Percentiles rank a stretch among this genome's conserved stretches.
Conservation (phyloP, 2,888 invertebrate genomes). For the Tachina grossa region DNA sequence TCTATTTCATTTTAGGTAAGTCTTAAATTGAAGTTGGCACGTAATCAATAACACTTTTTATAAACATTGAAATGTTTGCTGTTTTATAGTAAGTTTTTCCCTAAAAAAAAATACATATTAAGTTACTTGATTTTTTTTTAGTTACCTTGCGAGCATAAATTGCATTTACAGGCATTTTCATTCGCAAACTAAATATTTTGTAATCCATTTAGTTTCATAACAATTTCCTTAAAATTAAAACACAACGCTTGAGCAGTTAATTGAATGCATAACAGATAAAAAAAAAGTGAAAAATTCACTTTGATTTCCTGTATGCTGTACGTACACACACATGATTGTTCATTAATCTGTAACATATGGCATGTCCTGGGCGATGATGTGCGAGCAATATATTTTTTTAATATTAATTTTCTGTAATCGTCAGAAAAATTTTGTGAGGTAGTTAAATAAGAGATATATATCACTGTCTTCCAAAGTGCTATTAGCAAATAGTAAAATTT, state of each 20-base stretch:
- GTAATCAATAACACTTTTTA: constrained; percentile 60
- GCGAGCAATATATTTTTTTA: too few species aligned
- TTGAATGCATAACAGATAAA: background rate
- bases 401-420: too few species aligned
- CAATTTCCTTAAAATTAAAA: constrained; percentile 63
- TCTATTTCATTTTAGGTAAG: constrained; percentile 66
- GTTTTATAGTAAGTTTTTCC: background rate
- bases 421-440: too few species aligned
- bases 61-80: constrained; percentile 24
- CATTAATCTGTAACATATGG: constrained; percentile 26
- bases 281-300: constrained; percentile 7
- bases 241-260: constrained; percentile 24
- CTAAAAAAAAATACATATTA: constrained; percentile 4
- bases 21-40: constrained; percentile 37
- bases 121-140: background rate
- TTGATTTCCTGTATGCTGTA: constrained; percentile 41
- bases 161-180: constrained; percentile 8
- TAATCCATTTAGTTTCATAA: constrained; percentile 27
- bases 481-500: too few species aligned
- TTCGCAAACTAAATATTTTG: constrained; percentile 4
- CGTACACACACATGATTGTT: constrained; percentile 11
- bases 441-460: too few species aligned
- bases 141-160: constrained; percentile 5
- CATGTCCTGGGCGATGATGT: constrained; percentile 2
- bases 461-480: too few species aligned